Evolutionary conservation across 2,113 vertebrate species (phyloP).

Genomic region (Gavia stellata): DNA sequence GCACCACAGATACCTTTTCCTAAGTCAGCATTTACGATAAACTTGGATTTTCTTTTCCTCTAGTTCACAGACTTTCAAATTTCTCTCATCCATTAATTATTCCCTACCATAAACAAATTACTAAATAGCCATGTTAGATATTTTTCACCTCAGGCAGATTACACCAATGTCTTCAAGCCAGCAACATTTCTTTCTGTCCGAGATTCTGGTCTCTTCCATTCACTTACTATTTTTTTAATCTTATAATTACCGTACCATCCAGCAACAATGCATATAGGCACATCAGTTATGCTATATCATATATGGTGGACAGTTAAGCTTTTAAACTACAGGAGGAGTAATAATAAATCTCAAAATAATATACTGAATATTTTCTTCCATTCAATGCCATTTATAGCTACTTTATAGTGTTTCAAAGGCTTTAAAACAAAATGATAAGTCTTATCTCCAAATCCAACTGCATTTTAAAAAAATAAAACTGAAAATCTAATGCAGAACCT

Average conservation of each 20-base stretch:
- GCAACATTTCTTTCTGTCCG: background rate
- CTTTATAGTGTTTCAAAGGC: background rate
- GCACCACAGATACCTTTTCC: background rate
- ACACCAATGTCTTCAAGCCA: background rate
- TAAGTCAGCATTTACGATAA: background rate
- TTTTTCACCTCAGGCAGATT: background rate
- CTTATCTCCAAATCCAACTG: background rate
- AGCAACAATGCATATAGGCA: background rate
- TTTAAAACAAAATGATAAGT: background rate
- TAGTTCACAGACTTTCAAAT: background rate
- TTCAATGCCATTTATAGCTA: background rate
- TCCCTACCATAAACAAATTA: background rate
- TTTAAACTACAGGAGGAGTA: background rate
- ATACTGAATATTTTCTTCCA: background rate
- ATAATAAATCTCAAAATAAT: background rate
- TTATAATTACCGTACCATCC: background rate
- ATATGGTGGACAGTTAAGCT: background rate
- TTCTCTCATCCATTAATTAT: background rate
- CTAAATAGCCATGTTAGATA: background rate
- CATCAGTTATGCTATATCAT: background rate
- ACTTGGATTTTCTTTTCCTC: background rate
- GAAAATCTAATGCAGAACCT: background rate
- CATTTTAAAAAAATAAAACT: background rate
- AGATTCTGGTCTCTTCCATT: background rate
- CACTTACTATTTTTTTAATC: background rate